phyloP scores from a whole-genome alignment of 2,888 invertebrate species.

The Thera obeliscata region DNA sequence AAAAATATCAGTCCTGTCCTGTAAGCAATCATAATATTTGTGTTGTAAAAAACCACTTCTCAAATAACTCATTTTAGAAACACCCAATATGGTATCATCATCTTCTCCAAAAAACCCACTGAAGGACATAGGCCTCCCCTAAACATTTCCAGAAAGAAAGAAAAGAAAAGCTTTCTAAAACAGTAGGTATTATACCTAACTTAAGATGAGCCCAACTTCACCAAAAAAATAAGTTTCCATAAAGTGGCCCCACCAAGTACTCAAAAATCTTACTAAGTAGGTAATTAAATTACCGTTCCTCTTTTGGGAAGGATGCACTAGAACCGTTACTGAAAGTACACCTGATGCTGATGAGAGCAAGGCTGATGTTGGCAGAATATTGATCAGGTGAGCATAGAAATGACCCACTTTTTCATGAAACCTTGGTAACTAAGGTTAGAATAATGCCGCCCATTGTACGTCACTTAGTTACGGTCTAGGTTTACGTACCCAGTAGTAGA shows the following conservation, averaged over 20 bases:
- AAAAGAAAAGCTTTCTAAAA: no score
- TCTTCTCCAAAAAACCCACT: no score
- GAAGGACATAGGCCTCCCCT: no score
- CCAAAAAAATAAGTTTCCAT: neutral
- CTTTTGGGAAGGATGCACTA: constrained; percentile 3
- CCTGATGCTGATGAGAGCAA: neutral
- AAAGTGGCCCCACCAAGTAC: neutral
- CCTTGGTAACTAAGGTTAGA: neutral
- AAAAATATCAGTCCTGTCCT: neutral
- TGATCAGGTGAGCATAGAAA: constrained; percentile 1
- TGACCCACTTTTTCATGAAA: neutral
- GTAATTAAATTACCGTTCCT: neutral
- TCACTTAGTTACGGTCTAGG: no score
- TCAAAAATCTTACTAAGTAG: neutral
- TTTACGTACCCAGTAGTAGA: no score
- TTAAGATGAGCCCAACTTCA: neutral
- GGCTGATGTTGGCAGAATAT: constrained; percentile 1
- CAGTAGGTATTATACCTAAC: neutral
- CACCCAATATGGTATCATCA: no score
- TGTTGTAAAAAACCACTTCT: neutral
- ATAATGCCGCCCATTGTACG: no score
- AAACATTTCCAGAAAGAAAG: no score
- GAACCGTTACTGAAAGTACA: neutral
- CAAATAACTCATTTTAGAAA: neutral
- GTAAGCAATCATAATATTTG: neutral